Base-by-base conservation (phyloP, 1,140 invertebrate genomes). In the Pygmarrhopalites habei region DNA sequence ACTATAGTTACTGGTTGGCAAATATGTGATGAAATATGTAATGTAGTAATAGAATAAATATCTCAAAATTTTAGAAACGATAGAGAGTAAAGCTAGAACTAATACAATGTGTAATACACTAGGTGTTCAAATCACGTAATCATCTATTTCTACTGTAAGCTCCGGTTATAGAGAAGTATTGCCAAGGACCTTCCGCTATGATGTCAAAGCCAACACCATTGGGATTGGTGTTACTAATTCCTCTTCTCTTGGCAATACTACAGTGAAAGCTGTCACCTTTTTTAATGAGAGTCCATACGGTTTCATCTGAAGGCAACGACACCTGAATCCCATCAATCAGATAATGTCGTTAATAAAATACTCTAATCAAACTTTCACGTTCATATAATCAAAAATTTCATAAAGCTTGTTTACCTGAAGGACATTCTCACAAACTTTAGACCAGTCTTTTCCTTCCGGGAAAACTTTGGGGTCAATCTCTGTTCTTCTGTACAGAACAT, bases 401-500 rank as follows among this genome's bases (percentile, higher is more conserved):
- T 47, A 3, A 29, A 60, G 43, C 2, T 32, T 46, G 7, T 1
- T 26, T 58, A 67, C 66, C 56, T 67, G 57, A 10, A 58, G 21
- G 10, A 70, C 68, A 2, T 60, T 60, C 23, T 70, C 65, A 47
- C 62, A 67, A 63, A 67, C 65, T 67, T 72, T 59, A 29, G 66
- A 64, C 75, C 74, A 75, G 4, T 72, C 64, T 10, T 73, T 73
- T 15, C 77, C 77, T 69, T 77, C 75, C 14, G 75, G 76, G 59
- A 74, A 77, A 21, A 58, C 43, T n/a, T n/a, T n/a, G 17, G 74
- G 72, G 14, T 71, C 66, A 17, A 75, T 74, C 52, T 78, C 73
- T 43, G 75, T 68, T 39, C 77, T 64, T 49, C 71, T 72, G 72
- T 76, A 78, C n/a, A 77, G 41, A 60, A 55, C 30, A 32, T 65